These are phyloP conservation scores for Desmodus rotundus DNA, from an alignment of 2,113 vertebrate genomes.

Conservation along the genomic window DNA sequence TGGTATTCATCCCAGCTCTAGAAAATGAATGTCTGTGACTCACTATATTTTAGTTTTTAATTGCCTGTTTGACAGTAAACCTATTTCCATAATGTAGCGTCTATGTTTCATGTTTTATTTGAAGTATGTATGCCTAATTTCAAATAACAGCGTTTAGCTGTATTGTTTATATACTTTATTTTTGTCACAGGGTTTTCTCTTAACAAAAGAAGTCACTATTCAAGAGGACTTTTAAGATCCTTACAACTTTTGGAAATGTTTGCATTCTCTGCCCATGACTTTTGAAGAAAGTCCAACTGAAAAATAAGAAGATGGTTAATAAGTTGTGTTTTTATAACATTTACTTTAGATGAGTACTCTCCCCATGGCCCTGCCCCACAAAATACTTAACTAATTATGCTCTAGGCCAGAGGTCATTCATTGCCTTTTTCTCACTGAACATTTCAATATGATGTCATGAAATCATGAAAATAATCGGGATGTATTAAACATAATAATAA, in stretches of 20 bases:
- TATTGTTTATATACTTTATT: constrained; percentile 26
- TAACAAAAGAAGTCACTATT: constrained; percentile 18
- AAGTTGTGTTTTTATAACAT: background rate
- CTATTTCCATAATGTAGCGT: constrained; percentile 48
- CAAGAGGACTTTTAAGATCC: background rate
- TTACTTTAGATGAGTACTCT: background rate
- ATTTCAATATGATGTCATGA: background rate
- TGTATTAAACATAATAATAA: background rate
- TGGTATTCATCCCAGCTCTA: background rate
- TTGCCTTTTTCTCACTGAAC: background rate
- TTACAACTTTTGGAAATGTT: background rate
- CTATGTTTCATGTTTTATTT: constrained; percentile 55
- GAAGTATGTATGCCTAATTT: constrained; percentile 55
- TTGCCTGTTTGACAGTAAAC: constrained; percentile 48
- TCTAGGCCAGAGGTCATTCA: background rate
- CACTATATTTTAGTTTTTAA: constrained; percentile 34
- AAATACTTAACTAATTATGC: background rate
- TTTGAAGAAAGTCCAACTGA: background rate
- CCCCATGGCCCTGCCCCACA: accelerated
- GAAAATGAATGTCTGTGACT: constrained; percentile 16
- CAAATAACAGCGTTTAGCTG: constrained; percentile 22
- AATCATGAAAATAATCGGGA: background rate
- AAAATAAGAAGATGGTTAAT: background rate
- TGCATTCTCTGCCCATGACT: background rate
- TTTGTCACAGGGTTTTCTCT: background rate